Evolutionary conservation across 2,113 vertebrate genomes (phyloP).

Genomic region (Thamnaconus septentrionalis): DNA sequence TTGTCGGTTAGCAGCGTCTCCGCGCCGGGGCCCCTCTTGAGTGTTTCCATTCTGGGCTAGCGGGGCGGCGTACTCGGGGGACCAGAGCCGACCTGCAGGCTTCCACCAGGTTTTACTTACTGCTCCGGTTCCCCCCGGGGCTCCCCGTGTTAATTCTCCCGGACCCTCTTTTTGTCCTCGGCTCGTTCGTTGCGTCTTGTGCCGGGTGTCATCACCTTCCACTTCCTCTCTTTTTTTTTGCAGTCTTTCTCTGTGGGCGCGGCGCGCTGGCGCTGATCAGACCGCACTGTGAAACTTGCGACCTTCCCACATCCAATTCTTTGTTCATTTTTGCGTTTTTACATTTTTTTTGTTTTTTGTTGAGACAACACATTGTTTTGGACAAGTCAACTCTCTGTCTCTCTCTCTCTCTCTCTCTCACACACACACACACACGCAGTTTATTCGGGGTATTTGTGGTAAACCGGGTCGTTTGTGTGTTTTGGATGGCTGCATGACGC

Average conservation of each 20-base stretch:
- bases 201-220: not conserved
- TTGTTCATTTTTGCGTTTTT: not conserved
- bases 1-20: not conserved
- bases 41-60: conserved; percentile 31
- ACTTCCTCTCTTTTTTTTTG: not conserved
- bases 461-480: not conserved
- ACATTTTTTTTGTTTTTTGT: not conserved
- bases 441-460: too few relatives aligned
- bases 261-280: too few relatives aligned
- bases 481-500: not conserved
- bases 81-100: conserved; percentile 58
- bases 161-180: conserved; percentile 19
- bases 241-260: too few relatives aligned
- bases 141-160: conserved; percentile 61
- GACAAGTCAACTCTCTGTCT: too few relatives aligned
- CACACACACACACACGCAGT: too few relatives aligned
- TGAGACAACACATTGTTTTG: not conserved
- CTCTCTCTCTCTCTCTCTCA: too few relatives aligned
- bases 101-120: conserved; percentile 70
- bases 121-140: conserved; percentile 40
- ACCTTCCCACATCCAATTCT: too few relatives aligned
- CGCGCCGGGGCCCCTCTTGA: conserved; percentile 7
- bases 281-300: too few relatives aligned
- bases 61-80: conserved; percentile 53
- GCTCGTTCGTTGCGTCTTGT: conserved; percentile 4